Conservation (phyloP, 2,888 invertebrate species). For the Antheraea yamamai region DNA sequence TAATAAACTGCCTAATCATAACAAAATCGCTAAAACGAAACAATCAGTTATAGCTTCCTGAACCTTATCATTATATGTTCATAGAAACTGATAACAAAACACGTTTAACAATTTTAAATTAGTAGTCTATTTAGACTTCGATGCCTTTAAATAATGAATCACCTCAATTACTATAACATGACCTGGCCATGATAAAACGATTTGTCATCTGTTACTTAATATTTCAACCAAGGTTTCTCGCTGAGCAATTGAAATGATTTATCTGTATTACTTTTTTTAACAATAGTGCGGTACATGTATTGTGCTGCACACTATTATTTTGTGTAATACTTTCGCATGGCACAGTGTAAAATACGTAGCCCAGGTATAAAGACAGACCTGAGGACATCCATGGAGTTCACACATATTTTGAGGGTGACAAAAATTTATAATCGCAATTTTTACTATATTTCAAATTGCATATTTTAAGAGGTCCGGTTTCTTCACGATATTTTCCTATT, state of each 20-base stretch:
- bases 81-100: neutral
- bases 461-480: neutral
- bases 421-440: neutral
- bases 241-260: neutral
- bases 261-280: neutral
- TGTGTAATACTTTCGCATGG: neutral
- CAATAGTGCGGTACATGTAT: neutral
- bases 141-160: conserved; percentile 4
- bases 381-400: neutral
- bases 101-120: conserved; percentile 1
- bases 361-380: too few species aligned
- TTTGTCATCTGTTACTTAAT: conserved; percentile 19
- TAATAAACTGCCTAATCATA: neutral
- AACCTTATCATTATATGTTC: neutral
- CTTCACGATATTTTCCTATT: neutral
- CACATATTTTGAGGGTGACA: neutral
- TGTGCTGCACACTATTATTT: too few species aligned
- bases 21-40: neutral
- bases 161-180: conserved; percentile 6
- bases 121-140: neutral
- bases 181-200: conserved; percentile 1
- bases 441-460: neutral
- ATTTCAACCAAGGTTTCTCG: conserved; percentile 18
- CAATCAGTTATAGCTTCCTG: neutral
- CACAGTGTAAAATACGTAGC: neutral